Base-by-base conservation (phyloP, 2,888 invertebrate species). In the Hybos culiciformis region DNA sequence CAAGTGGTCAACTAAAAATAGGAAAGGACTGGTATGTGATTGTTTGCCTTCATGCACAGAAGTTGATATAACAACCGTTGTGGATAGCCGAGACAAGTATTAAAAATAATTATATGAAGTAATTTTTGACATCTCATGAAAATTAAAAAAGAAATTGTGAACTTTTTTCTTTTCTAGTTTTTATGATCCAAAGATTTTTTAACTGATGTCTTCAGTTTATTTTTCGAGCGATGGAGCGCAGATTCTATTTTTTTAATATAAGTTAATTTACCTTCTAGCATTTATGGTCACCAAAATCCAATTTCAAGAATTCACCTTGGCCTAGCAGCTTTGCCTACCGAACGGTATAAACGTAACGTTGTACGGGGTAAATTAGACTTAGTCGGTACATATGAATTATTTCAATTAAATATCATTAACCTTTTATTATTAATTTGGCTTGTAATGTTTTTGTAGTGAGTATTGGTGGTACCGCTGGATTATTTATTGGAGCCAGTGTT, bases 11-110 rank as follows among this genome's bases (percentile, higher is more conserved):
- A 64, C 62, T 11, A 43, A 43, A 11, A 57, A 58, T 1, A 69
- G 77, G 1, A 70, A 71, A 1, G 82, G 82, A 0, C 62, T 82
- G 14, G 67, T 72, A 2, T 83, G 83, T 51, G 70, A 75, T 54
- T 83, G 83, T 52, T 57, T 80, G 43, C 80, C 81, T 0, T 79
- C 80, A 12, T 83, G 83, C 56, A 74, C 76, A 1, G 82, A 83
- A 60, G 73, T 77, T 8, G 82, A 83, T 51, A 71, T 80, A 44
- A 72, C 75, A 5, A 67, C 77, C 14, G 72, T 80, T 40, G 73
- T 72, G 24, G 62, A 66, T 45, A 60, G 55, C 38, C 59, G 59
- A 46, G 60, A 64, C 29, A 62, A 56, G 58, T 58, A 48, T 48
- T 45, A 41, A 1, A 1, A 8, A 29, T 34, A 33, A 18, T 19